These are phyloP conservation scores for Ametastegia equiseti DNA, from an alignment of 2,888 invertebrate species.

Conservation along the genomic window DNA sequence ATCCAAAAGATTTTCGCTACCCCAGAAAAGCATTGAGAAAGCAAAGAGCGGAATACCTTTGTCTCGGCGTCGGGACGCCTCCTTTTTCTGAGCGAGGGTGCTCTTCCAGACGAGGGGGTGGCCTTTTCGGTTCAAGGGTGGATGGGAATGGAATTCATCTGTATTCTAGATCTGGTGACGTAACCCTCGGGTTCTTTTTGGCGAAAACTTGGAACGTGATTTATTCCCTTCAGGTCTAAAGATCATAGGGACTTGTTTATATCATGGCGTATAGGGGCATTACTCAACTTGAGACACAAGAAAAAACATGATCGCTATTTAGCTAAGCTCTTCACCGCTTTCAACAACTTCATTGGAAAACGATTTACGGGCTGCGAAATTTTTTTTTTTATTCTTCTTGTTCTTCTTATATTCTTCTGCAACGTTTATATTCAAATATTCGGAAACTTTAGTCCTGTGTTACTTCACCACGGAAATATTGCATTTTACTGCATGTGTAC, in stretches of 20 bases:
- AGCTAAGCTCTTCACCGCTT: background rate
- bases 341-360: no score
- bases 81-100: background rate
- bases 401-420: no score
- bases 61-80: conserved; percentile 30
- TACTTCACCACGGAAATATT: no score
- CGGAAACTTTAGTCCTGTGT: no score
- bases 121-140: conserved; percentile 20
- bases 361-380: no score
- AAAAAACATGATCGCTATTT: background rate
- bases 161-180: conserved; percentile 24
- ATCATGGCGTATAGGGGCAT: background rate
- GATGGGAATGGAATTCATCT: conserved; percentile 31
- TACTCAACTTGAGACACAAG: background rate
- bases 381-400: no score
- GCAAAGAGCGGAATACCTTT: conserved; percentile 32
- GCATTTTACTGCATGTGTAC: no score
- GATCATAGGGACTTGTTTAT: conserved; percentile 10
- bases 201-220: conserved; percentile 31
- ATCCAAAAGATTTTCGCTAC: conserved; percentile 6
- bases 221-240: conserved; percentile 7
- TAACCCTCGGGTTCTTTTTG: background rate
- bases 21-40: conserved; percentile 5
- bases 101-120: conserved; percentile 16
- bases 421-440: background rate